A percentile compares a stretch with the other conserved stretches of the same genome.
phyloP scores from a whole-genome alignment of 23 tunicate species.

The Botrylloides violaceus region DNA sequence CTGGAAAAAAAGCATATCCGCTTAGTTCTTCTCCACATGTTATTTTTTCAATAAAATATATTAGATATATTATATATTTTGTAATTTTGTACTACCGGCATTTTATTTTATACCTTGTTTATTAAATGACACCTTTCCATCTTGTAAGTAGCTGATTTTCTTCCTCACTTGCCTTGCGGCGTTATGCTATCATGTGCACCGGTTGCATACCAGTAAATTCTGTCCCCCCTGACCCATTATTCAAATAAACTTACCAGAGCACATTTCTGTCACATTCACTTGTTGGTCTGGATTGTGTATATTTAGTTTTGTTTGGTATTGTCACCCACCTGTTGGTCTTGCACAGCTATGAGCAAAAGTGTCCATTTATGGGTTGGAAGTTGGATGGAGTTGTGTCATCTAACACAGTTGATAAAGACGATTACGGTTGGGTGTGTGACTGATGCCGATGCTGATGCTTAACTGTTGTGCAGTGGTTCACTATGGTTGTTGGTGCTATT shows the following conservation, averaged over 20 bases:
- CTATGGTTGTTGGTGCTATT: not conserved
- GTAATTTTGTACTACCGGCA: slow-evolving; percentile 30
- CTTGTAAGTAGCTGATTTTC: slow-evolving; percentile 24
- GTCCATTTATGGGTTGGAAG: too few species aligned
- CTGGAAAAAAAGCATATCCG: slow-evolving; percentile 4
- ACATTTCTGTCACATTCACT: not conserved
- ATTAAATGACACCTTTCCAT: slow-evolving; percentile 24
- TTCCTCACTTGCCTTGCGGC: slow-evolving; percentile 7
- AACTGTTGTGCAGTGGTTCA: not conserved
- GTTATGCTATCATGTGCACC: slow-evolving; percentile 35
- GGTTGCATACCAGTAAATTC: slow-evolving; percentile 21
- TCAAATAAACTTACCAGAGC: not conserved
- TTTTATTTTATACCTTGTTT: slow-evolving; percentile 34
- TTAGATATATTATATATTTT: slow-evolving; percentile 36
- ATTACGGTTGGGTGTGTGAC: too few species aligned
- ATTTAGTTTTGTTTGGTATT: too few species aligned
- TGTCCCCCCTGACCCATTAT: slow-evolving; percentile 1
- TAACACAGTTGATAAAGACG: too few species aligned
- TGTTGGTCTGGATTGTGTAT: not conserved
- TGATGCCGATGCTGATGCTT: too few species aligned
- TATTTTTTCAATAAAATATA: slow-evolving; percentile 28
- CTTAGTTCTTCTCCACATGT: slow-evolving; percentile 22
- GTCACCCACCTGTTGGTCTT: not conserved
- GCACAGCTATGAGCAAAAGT: not conserved
- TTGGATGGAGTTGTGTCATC: too few species aligned